Conservation (phyloP, 2,797 vertebrate genomes). For the Malurus splendens region DNA sequence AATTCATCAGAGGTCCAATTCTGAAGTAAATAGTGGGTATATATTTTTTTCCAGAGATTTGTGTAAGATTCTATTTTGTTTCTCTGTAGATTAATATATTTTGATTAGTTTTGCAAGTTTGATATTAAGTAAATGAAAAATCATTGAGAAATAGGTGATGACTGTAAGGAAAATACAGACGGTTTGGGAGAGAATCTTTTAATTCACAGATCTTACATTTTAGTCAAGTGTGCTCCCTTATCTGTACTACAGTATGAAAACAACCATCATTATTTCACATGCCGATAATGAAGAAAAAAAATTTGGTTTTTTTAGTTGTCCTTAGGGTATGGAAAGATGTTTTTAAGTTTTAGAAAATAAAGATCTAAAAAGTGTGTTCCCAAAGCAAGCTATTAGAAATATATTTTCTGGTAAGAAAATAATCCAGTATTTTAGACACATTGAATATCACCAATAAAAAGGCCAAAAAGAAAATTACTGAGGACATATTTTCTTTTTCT, state of each 20-base stretch:
- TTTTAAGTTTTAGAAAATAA: neutral
- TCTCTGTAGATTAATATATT: neutral
- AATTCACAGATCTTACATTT: neutral
- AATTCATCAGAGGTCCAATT: neutral
- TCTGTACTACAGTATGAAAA: neutral
- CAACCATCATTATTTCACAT: neutral
- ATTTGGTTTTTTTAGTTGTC: fast-evolving
- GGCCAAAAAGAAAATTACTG: neutral
- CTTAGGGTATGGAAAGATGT: neutral
- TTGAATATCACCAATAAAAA: neutral
- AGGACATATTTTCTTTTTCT: neutral
- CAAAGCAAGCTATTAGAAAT: neutral
- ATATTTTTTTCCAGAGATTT: neutral
- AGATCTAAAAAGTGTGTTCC: neutral
- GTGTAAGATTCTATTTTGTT: neutral
- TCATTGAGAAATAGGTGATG: neutral
- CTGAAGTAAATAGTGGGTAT: neutral
- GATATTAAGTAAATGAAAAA: neutral
- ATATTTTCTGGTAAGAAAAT: neutral
- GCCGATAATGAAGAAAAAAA: neutral
- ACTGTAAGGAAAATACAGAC: neutral
- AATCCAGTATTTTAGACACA: neutral
- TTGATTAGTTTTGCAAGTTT: neutral
- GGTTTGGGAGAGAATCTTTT: neutral
- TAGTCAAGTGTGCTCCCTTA: neutral